Evolutionary conservation across 1,140 invertebrate genomes (phyloP), one percentile per base, ranked within the genome.

Genomic region (Scaptomyza hsui): DNA sequence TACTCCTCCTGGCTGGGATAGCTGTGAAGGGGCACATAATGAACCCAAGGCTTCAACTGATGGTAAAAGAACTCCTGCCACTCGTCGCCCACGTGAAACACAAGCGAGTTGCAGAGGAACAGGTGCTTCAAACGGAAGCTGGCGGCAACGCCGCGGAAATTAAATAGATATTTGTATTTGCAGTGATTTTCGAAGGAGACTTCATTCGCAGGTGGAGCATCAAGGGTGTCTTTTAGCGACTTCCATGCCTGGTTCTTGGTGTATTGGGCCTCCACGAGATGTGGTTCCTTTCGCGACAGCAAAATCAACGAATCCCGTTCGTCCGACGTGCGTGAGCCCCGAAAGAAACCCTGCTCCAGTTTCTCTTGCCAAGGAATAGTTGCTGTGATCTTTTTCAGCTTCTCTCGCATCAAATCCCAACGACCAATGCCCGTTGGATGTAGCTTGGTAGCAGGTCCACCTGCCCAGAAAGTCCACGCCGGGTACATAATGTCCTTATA

Each of bases 191-290:
- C 97, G 67, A 99, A 94, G 16, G 95, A 94, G 0, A 98, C 95
- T 93, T 99, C 98, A 78, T 93, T 75, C 0, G 97, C 98, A 59
- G 98, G 96, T 26, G 94, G 92, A 13, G 93, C 93, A 90, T 95
- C 92, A 5, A 99, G 92, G n/a, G 97, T 98, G 81, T 99, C 97
- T 94, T 97, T 89, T 9, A 92, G 94, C 26, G 98, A 99, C 92
- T 97, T 98, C 98, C 98, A 99, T 0, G 98, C 98, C 93, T 99
- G 98, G 93, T 99, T 99, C 92, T 98, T 99, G 0, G 98, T 99
- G 91, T 99, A 99, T 68, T 96, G 94, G 6, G 98, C 98, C 93
- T 99, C 96, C 15, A 97, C 95, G 39, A 99, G 89, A 2, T 97
- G 93, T 12, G 97, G 95, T 42, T 94, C 91, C 41, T 94, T 93